These are phyloP conservation scores for Solenodon paradoxus DNA, from an alignment of 2,113 vertebrate genomes.

Conservation along the genomic window DNA sequence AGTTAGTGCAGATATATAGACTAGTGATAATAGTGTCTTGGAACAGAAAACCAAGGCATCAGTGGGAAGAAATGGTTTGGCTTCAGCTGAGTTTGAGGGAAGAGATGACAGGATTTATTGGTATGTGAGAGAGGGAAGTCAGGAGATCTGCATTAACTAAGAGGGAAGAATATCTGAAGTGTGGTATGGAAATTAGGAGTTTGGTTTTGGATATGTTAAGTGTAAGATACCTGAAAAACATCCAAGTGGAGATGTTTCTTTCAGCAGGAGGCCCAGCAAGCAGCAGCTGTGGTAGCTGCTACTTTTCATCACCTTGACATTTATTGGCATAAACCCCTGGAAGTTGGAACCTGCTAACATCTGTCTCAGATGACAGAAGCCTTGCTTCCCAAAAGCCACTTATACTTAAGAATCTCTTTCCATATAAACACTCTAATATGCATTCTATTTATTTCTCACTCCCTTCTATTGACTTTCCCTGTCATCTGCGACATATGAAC, in stretches of 20 bases:
- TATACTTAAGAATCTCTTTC: neutral
- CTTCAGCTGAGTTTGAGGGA: neutral
- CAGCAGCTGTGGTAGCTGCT: conserved; percentile 33
- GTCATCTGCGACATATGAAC: neutral
- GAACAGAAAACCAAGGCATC: neutral
- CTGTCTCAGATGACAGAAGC: conserved; percentile 34
- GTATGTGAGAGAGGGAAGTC: neutral
- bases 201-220: neutral
- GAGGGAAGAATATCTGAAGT: neutral
- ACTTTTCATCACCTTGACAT: conserved; percentile 30
- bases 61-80: neutral
- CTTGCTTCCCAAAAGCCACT: neutral
- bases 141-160: neutral
- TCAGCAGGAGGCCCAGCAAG: conserved; percentile 39
- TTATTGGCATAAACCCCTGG: neutral
- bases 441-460: neutral
- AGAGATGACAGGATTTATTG: conserved; percentile 26
- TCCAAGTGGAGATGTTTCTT: conserved; percentile 42
- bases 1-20: conserved; percentile 25
- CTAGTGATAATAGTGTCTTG: neutral
- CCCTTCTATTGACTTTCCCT: neutral
- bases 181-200: neutral
- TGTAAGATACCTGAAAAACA: conserved; percentile 35
- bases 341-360: conserved; percentile 13
- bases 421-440: neutral